Evolutionary conservation across 2,113 vertebrate genomes (phyloP), one percentile per base, ranked within the genome.

Genomic region (Lota lota): DNA sequence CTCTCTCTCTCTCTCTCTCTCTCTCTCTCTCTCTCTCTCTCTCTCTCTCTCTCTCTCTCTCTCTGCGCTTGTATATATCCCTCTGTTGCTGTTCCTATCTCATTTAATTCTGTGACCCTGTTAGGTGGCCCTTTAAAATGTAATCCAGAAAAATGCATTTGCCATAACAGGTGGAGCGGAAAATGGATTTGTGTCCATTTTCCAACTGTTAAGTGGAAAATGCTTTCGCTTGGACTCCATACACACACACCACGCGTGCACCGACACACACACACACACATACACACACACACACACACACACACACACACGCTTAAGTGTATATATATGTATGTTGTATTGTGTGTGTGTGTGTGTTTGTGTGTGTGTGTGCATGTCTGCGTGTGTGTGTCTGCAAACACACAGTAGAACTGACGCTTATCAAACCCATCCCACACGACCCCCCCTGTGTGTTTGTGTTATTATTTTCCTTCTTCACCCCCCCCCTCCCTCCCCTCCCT

Each of bases 181-280:
- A 88, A 87, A 88, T 87, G 60, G 66, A 78, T 85, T 87, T 80
- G 69, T 78, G 76, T 72, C 62, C 78, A 74, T 59, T 69, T 75
- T 47, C 69, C 73, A 79, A 75, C 69, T 76, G 75, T 74, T 72
- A 77, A 74, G 50, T 68, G 66, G 75, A 80, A 68, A 24, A 60
- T 69, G 62, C 73, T 61, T 71, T 67, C 75, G 59, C n/a, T 63
- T 69, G n/a, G 72, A 62, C 19, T 24, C 64, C 24, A 24, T 24
- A 24, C 24, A 24, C 24, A 4, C 24, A 24, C n/a, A n/a, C n/a
- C n/a, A n/a, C n/a, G 4, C 4, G 4, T 24, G 24, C 24, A 24
- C 24, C 2, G 2, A 2, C 24, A 24, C 24, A 24, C 24, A 24
- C 24, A 24, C 24, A 24, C 24, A n/a, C n/a, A 24, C 4, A 24